Base-by-base conservation (phyloP, 2,888 invertebrate species). In the Chrysolina oricalcia region DNA sequence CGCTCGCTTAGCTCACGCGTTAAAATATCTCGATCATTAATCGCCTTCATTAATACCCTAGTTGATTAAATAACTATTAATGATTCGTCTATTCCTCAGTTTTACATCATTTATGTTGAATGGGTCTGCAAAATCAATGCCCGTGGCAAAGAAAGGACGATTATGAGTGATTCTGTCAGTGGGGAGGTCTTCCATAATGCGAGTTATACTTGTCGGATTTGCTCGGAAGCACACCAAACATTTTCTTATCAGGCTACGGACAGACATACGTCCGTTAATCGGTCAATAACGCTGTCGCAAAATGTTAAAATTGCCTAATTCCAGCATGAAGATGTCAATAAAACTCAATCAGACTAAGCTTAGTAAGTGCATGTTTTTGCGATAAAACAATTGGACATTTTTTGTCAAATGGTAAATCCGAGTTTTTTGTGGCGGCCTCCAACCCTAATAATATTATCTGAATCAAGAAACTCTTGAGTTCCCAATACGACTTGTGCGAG, bases 41-140 rank as follows among this genome's bases (percentile, higher is more conserved):
- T n/a, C n/a, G n/a, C n/a, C n/a, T n/a, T n/a, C n/a, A n/a, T n/a
- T n/a, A n/a, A n/a, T n/a, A n/a, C n/a, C n/a, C n/a, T n/a, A n/a
- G n/a, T n/a, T n/a, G n/a, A n/a, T n/a, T n/a, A n/a, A n/a, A n/a
- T n/a, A n/a, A n/a, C n/a, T n/a, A n/a, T n/a, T n/a, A n/a, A 77
- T 50, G 15, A 63, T 71, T 11, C 62, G 71, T 3, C 66, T 15
- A 70, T 77, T 79, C 43, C 81, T 53, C 15, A 41, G 43, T 65
- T 75, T 72, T 35, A 70, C 72, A 23, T 80, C 78, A 27, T 80
- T 80, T 2, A 81, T 72, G 15, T 43, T 59, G 17, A 80, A 68
- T 0, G 80, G 80, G 5, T 81, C 81, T 4, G 79, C 81, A 64
- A 74, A 83, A 66, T 83, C 82, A 8, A 81, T 19, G 0, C 80